These are phyloP conservation scores for Megaustenia siamemsis DNA, from an alignment of 2,888 invertebrate genomes.

Conservation along the genomic window DNA sequence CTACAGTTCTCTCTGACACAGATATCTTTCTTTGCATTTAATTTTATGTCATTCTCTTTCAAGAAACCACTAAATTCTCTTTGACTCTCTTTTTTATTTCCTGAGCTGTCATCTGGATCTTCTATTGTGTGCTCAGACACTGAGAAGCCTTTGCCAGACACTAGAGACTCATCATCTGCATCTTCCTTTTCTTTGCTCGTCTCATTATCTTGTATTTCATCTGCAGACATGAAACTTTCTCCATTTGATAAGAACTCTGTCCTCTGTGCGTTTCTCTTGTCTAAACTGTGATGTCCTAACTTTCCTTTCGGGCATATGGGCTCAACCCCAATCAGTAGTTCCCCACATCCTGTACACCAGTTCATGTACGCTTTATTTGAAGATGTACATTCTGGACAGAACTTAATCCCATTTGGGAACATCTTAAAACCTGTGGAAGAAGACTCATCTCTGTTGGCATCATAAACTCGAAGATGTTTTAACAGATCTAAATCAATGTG, in stretches of 20 bases:
- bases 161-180: constrained; percentile 44
- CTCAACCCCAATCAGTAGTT: constrained; percentile 72
- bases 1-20: neutral
- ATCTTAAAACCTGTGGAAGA: constrained; percentile 38
- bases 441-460: constrained; percentile 22
- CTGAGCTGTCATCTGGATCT: constrained; percentile 25
- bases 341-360: constrained; percentile 75
- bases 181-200: neutral
- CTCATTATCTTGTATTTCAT: neutral
- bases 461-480: constrained; percentile 58
- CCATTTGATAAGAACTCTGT: neutral
- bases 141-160: constrained; percentile 52
- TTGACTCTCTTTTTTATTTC: constrained; percentile 63
- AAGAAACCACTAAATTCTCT: constrained; percentile 62
- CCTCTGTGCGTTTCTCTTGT: neutral
- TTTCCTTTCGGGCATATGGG: constrained; percentile 64
- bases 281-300: constrained; percentile 55
- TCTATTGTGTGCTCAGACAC: no score
- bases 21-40: neutral
- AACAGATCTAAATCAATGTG: constrained; percentile 65
- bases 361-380: constrained; percentile 74
- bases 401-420: constrained; percentile 45
- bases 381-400: constrained; percentile 71
- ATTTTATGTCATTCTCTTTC: neutral
- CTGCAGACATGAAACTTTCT: neutral